Conservation (phyloP, 2,797 vertebrate species). For the Chrysocyon brachyurus region DNA sequence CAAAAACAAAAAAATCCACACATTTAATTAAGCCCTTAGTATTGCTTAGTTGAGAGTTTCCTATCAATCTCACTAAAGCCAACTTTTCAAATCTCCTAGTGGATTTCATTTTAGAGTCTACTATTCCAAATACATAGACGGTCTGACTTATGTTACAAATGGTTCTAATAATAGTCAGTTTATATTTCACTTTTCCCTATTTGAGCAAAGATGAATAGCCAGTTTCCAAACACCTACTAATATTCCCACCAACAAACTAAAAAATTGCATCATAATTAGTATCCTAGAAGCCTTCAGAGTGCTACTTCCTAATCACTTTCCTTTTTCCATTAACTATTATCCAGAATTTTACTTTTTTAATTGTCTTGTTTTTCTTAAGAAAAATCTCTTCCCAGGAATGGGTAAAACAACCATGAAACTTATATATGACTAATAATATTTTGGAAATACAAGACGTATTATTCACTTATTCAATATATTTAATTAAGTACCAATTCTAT, state of each 20-base stretch:
- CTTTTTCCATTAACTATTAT: neutral
- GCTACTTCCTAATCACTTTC: neutral
- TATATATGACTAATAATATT: neutral
- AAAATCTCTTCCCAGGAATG: neutral
- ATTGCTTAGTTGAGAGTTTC: neutral
- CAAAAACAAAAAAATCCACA: neutral
- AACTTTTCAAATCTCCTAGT: neutral
- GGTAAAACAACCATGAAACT: neutral
- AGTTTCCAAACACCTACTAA: neutral
- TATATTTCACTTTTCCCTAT: neutral
- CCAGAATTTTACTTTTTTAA: neutral
- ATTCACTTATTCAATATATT: conserved; percentile 19
- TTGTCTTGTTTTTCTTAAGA: neutral
- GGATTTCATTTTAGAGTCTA: neutral
- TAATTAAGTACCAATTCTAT: conserved; percentile 1
- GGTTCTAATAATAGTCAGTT: neutral
- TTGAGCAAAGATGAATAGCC: neutral
- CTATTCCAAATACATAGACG: neutral
- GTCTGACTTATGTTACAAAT: neutral
- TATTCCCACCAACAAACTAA: neutral
- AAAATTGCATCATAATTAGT: neutral
- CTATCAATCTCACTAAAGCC: neutral
- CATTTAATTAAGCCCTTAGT: neutral
- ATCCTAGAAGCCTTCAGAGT: neutral
- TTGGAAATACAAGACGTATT: neutral